Percentiles rank a stretch among this genome's conserved stretches.
Evolutionary conservation across 2,113 vertebrate genomes (phyloP).

Genomic region (Ceratotherium simum): DNA sequence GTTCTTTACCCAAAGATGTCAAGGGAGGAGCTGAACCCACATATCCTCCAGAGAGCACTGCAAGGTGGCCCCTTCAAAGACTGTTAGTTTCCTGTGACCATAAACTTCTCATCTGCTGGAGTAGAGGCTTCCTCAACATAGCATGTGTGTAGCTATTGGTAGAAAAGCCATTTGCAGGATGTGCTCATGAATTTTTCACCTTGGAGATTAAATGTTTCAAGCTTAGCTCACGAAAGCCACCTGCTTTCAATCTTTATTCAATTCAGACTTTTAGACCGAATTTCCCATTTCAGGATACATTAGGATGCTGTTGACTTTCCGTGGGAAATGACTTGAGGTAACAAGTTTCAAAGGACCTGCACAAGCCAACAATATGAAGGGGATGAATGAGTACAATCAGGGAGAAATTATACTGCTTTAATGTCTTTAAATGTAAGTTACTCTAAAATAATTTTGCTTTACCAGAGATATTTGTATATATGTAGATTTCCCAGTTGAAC

Average conservation of each 20-base stretch:
- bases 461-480: not conserved
- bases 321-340: not conserved
- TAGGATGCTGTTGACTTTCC: not conserved
- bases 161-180: not conserved
- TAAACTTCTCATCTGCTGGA: not conserved
- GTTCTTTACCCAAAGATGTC: not conserved
- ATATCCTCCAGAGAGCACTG: not conserved
- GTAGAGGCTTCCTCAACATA: not conserved
- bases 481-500: not conserved
- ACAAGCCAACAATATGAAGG: slow-evolving; percentile 38
- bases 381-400: slow-evolving; percentile 58
- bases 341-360: slow-evolving; percentile 67
- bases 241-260: not conserved
- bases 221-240: not conserved
- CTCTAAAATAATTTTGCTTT: slow-evolving; percentile 58
- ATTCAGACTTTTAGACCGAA: not conserved
- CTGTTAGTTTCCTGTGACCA: not conserved
- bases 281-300: not conserved
- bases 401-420: slow-evolving; percentile 46
- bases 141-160: not conserved
- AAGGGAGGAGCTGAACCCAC: not conserved
- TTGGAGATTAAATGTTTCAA: not conserved
- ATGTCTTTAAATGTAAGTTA: not conserved
- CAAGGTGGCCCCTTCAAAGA: not conserved
- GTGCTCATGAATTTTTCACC: not conserved